Percentiles rank a stretch among this genome's conserved stretches.
Evolutionary conservation across 2,888 invertebrate genomes (phyloP).

Genomic region (Mythimna lalbum): DNA sequence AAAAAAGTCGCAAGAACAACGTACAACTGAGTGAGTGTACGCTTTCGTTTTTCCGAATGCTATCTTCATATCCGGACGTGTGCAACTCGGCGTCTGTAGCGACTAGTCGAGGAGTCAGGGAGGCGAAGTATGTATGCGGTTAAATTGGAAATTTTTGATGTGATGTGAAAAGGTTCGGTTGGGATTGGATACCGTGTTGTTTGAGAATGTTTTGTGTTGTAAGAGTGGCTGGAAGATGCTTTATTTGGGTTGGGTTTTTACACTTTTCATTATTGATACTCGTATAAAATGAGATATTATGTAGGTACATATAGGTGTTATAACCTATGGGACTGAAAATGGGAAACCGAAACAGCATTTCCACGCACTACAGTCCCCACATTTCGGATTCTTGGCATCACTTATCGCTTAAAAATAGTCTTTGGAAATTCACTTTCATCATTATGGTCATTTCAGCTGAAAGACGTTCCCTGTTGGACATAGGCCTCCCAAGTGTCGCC

Average conservation of each 20-base stretch:
- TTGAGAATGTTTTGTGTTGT: slow-evolving; percentile 40
- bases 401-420: neutral
- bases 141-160: slow-evolving; percentile 63
- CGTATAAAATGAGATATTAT: neutral
- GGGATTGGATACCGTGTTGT: slow-evolving; percentile 50
- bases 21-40: slow-evolving; percentile 77
- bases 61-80: slow-evolving; percentile 88
- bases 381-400: neutral
- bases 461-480: too few species aligned
- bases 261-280: neutral
- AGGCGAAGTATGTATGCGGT: slow-evolving; percentile 47
- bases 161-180: slow-evolving; percentile 62
- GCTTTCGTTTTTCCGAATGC: slow-evolving; percentile 84
- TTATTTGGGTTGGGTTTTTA: slow-evolving; percentile 6
- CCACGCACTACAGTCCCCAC: neutral
- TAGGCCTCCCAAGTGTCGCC: too few species aligned
- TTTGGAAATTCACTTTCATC: neutral
- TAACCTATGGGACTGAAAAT: neutral
- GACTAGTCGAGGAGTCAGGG: slow-evolving; percentile 52
- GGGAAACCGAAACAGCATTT: neutral
- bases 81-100: slow-evolving; percentile 60
- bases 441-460: too few species aligned
- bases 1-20: slow-evolving; percentile 79
- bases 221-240: slow-evolving; percentile 20
- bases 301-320: too few species aligned